These are phyloP conservation scores for Pseudopodoces humilis DNA, from an alignment of 2,113 vertebrate species.

Conservation along the genomic window DNA sequence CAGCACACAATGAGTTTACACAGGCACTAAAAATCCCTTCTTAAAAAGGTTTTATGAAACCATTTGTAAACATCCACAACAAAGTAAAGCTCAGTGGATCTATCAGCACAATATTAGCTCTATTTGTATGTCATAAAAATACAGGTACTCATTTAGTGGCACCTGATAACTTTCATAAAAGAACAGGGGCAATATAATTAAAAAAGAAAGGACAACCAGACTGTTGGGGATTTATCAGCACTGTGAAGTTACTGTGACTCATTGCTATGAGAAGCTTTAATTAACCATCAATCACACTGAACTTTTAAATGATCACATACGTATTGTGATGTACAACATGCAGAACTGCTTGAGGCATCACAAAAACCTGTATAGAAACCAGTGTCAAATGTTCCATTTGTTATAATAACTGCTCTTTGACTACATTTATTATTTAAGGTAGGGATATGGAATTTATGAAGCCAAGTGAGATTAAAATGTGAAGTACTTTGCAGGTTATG, in stretches of 20 bases:
- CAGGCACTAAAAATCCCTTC: not conserved
- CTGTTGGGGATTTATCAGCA: not conserved
- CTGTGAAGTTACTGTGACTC: not conserved
- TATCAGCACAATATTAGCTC: not conserved
- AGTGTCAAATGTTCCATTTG: not conserved
- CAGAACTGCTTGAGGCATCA: not conserved
- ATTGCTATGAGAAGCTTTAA: slow-evolving; percentile 8
- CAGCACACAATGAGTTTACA: slow-evolving; percentile 20
- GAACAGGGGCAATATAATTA: not conserved
- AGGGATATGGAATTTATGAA: not conserved
- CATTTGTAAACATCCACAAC: slow-evolving; percentile 16
- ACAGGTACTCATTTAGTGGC: not conserved
- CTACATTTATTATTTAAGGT: not conserved
- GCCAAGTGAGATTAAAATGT: not conserved
- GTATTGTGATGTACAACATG: not conserved
- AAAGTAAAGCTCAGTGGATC: not conserved
- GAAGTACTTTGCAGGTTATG: not conserved
- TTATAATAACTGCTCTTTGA: not conserved
- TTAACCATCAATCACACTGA: not conserved
- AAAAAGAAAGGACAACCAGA: not conserved
- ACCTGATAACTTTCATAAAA: not conserved
- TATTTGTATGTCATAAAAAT: slow-evolving; percentile 14
- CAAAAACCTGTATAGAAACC: not conserved
- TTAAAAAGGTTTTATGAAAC: slow-evolving; percentile 39
- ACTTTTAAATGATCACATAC: not conserved